Evolutionary conservation across 1,140 invertebrate genomes (phyloP), one percentile per base, ranked within the genome.

Genomic region (Drosophila pectinifera): DNA sequence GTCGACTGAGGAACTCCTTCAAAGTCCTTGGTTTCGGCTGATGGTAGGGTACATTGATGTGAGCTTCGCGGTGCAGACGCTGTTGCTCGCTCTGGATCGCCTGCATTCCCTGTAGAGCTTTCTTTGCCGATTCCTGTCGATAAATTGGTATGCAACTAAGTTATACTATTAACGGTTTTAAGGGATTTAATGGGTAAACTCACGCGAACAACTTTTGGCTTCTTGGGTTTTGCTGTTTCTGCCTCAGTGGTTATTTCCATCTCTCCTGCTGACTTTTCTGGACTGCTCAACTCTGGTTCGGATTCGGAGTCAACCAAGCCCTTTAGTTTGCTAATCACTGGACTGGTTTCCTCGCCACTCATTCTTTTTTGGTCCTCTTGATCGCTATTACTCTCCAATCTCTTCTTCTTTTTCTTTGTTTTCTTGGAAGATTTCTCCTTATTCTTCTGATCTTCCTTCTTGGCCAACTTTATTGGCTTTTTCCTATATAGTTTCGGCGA

Each of bases 41-140:
- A 85, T 96, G 96, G 92, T 96, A 96, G 0, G 96, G 96, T 16
- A 97, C 90, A 54, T 55, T 92, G 4, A 96, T 92, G 57, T 93
- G 81, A 2, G 94, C 93, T 91, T 96, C 95, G 49, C 96, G 92
- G 3, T 95, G 76, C 78, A 95, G 92, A 39, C 95, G 92, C 85
- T 96, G 95, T 11, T 93, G 93, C 79, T 93, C 93, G 31, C 93
- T 93, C 45, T 92, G 86, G 45, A 93, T 93, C 55, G 92, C 91
- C 80, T 92, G 91, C 73, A 92, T 92, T 39, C 88, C 85, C 49
- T 93, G 79, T 10, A 92, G 38, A 3, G 93, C 93, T 42, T 93
- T 90, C 75, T 93, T 93, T 0, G 86, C 92, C 6, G 92, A 93
- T 56, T 92, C 92, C 92, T 93, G 46, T 6, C 61, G 56, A 18